Evolutionary conservation across 2,888 invertebrate species (phyloP).

Genomic region (Coelogynopora nodosa): DNA sequence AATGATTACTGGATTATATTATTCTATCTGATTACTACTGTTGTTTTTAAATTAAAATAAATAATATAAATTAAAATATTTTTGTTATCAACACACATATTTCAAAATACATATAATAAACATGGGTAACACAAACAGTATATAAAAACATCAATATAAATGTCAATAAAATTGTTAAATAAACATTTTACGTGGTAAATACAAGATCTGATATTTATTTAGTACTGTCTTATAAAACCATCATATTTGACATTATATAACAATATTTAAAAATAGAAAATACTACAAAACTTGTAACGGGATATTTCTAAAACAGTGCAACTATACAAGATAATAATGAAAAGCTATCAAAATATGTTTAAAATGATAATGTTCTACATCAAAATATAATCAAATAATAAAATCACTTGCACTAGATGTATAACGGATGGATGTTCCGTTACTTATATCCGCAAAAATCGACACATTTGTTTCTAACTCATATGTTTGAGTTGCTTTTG

Average conservation of each 20-base stretch:
- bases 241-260: neutral
- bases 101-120: conserved; percentile 18
- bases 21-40: neutral
- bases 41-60: neutral
- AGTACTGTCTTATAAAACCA: conserved; percentile 12
- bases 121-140: conserved; percentile 18
- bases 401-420: conserved; percentile 22
- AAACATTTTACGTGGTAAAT: conserved; percentile 23
- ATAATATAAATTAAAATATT: conserved; percentile 7
- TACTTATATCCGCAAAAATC: conserved; percentile 12
- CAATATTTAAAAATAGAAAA: conserved; percentile 23
- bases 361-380: conserved; percentile 10
- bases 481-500: conserved; percentile 19
- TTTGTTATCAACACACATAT: conserved; percentile 18
- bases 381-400: conserved; percentile 9
- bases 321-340: conserved; percentile 28
- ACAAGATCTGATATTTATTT: neutral
- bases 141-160: conserved; percentile 4
- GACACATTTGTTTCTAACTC: neutral
- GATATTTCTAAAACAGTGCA: conserved; percentile 14
- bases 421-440: conserved; percentile 19
- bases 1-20: neutral
- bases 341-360: neutral
- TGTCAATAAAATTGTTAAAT: conserved; percentile 27
- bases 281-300: conserved; percentile 28